Percentiles rank a stretch among this genome's conserved stretches.
Evolutionary conservation across 2,113 vertebrate species (phyloP).

Genomic region (Lepus timidus): DNA sequence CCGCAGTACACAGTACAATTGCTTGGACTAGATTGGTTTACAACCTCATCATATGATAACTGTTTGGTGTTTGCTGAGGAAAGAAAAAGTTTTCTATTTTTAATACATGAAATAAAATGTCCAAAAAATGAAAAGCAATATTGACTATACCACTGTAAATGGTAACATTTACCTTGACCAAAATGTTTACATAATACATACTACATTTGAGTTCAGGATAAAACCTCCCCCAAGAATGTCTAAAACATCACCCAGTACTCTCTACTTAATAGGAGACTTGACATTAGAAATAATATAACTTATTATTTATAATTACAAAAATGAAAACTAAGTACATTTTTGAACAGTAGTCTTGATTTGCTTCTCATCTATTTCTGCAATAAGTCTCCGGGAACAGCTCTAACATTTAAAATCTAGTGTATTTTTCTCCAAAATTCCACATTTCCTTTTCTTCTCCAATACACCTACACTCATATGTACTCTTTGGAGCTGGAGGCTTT

Average conservation of each 20-base stretch:
- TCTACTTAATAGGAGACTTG: slow-evolving; percentile 80
- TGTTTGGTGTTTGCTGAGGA: slow-evolving; percentile 94
- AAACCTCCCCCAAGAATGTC: slow-evolving; percentile 64
- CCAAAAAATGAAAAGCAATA: slow-evolving; percentile 49
- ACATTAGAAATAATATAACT: slow-evolving; percentile 69
- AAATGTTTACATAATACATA: slow-evolving; percentile 57
- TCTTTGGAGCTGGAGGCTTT: slow-evolving; percentile 98
- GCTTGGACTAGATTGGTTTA: slow-evolving; percentile 98
- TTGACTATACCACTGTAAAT: slow-evolving; percentile 59
- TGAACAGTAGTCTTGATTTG: slow-evolving; percentile 83
- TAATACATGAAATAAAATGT: slow-evolving; percentile 57
- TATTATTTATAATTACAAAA: slow-evolving; percentile 79
- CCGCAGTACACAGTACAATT: slow-evolving; percentile 99
- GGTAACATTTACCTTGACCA: slow-evolving; percentile 60
- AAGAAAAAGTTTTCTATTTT: slow-evolving; percentile 56
- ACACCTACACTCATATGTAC: slow-evolving; percentile 94
- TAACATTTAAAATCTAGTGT: slow-evolving; percentile 83
- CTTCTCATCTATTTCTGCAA: slow-evolving; percentile 84
- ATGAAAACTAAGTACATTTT: slow-evolving; percentile 85
- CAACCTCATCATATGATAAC: slow-evolving; percentile 97
- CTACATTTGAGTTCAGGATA: slow-evolving; percentile 53
- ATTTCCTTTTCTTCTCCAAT: slow-evolving; percentile 80
- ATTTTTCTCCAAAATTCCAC: slow-evolving; percentile 81
- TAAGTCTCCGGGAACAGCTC: slow-evolving; percentile 81
- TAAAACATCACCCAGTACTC: slow-evolving; percentile 65